phyloP scores from a whole-genome alignment of 2,797 vertebrate species.

The Chrosomus eos region DNA sequence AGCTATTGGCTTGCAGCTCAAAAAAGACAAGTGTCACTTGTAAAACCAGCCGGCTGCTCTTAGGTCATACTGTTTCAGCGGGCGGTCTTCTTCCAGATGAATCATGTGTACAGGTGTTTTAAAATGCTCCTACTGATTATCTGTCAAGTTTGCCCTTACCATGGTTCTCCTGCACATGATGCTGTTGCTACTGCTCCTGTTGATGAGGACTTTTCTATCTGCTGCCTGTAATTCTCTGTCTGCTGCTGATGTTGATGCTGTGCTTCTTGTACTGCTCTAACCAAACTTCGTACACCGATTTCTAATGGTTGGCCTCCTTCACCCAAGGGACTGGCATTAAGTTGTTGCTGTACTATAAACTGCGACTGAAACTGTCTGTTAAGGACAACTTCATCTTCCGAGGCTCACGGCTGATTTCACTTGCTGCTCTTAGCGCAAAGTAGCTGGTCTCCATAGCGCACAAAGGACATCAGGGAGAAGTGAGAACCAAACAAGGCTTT shows the following conservation, averaged over 20 bases:
- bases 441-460: background rate
- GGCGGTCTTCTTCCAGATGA: background rate
- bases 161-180: background rate
- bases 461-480: background rate
- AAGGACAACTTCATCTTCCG: background rate
- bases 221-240: too few species aligned
- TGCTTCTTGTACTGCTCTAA: background rate
- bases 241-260: background rate
- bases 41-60: background rate
- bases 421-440: background rate
- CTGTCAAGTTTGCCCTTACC: background rate
- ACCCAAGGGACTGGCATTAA: too few species aligned
- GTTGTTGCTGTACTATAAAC: background rate
- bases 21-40: background rate
- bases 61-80: background rate
- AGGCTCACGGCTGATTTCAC: background rate
- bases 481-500: background rate
- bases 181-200: background rate
- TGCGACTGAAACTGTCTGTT: background rate
- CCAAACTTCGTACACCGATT: background rate
- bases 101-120: background rate
- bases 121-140: background rate
- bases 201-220: background rate
- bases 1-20: background rate
- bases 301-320: background rate